Evolutionary conservation across 2,888 invertebrate species (phyloP).

Genomic region (Hipparchia semele): DNA sequence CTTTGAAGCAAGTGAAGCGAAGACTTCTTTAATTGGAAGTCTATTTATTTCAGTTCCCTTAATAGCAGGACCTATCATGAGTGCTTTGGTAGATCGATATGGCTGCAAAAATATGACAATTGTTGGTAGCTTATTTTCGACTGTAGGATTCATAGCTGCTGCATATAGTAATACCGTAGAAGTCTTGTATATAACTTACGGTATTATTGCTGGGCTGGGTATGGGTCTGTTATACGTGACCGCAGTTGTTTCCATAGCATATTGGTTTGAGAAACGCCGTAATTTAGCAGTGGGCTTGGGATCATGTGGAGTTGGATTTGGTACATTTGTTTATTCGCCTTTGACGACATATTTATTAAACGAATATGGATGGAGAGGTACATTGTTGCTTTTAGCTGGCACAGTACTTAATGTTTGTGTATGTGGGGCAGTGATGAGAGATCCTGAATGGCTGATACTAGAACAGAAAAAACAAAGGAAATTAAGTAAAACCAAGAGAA

Average conservation of each 20-base stretch:
- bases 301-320: slow-evolving; percentile 94
- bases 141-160: slow-evolving; percentile 90
- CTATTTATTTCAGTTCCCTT: slow-evolving; percentile 95
- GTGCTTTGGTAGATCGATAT: slow-evolving; percentile 92
- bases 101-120: slow-evolving; percentile 91
- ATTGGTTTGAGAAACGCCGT: slow-evolving; percentile 95
- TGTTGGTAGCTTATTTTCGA: slow-evolving; percentile 87
- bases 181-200: slow-evolving; percentile 91
- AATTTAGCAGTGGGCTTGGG: slow-evolving; percentile 94
- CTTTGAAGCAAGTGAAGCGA: slow-evolving; percentile 90
- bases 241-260: slow-evolving; percentile 95
- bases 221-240: slow-evolving; percentile 93
- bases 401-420: slow-evolving; percentile 93
- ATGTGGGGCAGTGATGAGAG: slow-evolving; percentile 93
- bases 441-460: slow-evolving; percentile 91
- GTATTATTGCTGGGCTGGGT: slow-evolving; percentile 92
- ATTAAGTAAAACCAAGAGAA: slow-evolving; percentile 78
- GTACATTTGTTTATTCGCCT: slow-evolving; percentile 94
- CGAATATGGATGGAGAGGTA: slow-evolving; percentile 91
- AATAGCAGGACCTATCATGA: slow-evolving; percentile 92
- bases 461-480: slow-evolving; percentile 85
- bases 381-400: slow-evolving; percentile 90
- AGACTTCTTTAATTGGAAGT: slow-evolving; percentile 94
- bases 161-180: slow-evolving; percentile 88
- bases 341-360: slow-evolving; percentile 89